Evolutionary conservation across 2,797 vertebrate genomes (phyloP).

Genomic region (Hemitrygon akajei): DNA sequence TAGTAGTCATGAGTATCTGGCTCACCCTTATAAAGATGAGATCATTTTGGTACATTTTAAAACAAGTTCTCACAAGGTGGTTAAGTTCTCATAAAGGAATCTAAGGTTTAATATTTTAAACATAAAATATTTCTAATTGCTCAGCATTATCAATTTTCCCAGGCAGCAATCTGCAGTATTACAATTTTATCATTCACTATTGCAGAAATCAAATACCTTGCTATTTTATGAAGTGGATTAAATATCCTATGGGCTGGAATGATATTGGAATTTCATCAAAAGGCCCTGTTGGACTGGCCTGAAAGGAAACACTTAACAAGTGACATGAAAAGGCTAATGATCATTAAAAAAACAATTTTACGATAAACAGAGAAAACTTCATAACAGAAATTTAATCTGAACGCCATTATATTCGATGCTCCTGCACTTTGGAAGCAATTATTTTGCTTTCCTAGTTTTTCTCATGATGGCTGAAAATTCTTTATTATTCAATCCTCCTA

Average conservation of each 20-base stretch:
- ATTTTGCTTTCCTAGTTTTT: background rate
- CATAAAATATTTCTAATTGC: background rate
- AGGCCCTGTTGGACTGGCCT: background rate
- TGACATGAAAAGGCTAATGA: background rate
- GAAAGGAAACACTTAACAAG: background rate
- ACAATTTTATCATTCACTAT: background rate
- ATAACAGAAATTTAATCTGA: background rate
- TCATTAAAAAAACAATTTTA: background rate
- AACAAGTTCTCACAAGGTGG: background rate
- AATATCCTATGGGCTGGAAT: background rate
- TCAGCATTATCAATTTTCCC: background rate
- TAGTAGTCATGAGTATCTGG: background rate
- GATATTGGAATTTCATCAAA: background rate
- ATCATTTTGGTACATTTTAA: background rate
- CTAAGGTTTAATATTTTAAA: background rate
- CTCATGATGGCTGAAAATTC: background rate
- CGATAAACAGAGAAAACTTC: background rate
- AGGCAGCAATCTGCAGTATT: background rate
- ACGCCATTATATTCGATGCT: background rate
- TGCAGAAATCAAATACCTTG: background rate
- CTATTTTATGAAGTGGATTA: background rate
- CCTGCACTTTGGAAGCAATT: no score
- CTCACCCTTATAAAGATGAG: background rate
- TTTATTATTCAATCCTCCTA: background rate
- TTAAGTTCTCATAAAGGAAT: background rate